phyloP scores from a whole-genome alignment of 1,140 invertebrate genomes.

The Heliconius hermathena region DNA sequence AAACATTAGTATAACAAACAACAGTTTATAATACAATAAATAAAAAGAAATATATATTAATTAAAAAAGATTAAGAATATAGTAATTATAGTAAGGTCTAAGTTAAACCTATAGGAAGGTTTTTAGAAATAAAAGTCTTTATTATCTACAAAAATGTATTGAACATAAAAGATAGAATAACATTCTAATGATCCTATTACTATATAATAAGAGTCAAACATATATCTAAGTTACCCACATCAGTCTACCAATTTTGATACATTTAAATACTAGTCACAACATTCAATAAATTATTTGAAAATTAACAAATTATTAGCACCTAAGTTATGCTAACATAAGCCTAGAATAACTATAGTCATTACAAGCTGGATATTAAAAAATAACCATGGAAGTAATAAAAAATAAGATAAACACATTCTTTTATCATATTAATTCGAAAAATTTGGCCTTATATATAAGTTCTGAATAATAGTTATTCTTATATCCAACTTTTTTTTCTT shows the following conservation, averaged over 20 bases:
- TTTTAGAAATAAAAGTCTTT: constrained; percentile 20
- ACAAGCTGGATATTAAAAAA: neutral
- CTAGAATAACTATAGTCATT: neutral
- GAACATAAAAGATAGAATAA: constrained; percentile 24
- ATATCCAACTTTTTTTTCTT: neutral
- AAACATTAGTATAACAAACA: too few species aligned
- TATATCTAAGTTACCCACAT: constrained; percentile 33
- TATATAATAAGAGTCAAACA: constrained; percentile 5
- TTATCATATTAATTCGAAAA: neutral
- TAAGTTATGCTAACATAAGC: constrained; percentile 32
- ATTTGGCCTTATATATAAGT: neutral
- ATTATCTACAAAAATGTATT: constrained; percentile 28
- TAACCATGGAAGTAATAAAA: neutral
- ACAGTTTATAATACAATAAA: too few species aligned
- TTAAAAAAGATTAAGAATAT: too few species aligned
- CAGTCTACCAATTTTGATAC: constrained; percentile 36
- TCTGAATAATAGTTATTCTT: neutral
- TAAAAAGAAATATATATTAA: too few species aligned
- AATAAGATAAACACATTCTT: constrained; percentile 29
- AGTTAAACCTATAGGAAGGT: neutral
- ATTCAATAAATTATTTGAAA: constrained; percentile 46
- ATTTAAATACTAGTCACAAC: constrained; percentile 41
- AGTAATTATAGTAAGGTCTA: too few species aligned
- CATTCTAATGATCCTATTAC: neutral
- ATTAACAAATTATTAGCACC: constrained; percentile 45